These are phyloP conservation scores for Lasius platythorax DNA, from an alignment of 2,888 invertebrate species.

Conservation along the genomic window DNA sequence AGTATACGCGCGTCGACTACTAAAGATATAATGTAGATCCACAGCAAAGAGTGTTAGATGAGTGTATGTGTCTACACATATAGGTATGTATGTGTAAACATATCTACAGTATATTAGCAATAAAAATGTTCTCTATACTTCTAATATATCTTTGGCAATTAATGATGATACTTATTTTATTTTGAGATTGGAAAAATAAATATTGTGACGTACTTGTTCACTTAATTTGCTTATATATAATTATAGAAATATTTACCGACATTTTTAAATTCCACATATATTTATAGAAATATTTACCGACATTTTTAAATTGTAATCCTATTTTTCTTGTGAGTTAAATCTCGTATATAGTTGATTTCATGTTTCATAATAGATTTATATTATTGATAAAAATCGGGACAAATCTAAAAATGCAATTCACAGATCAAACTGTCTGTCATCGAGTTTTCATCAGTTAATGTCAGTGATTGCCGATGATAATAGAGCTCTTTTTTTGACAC, in stretches of 20 bases:
- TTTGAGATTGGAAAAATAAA: not conserved
- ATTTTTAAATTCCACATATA: not conserved
- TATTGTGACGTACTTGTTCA: not conserved
- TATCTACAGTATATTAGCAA: not conserved
- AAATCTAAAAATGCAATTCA: not conserved
- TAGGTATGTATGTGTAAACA: not conserved
- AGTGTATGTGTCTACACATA: not conserved
- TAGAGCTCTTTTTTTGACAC: slow-evolving; percentile 1
- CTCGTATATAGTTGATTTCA: not conserved
- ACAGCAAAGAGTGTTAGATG: not conserved
- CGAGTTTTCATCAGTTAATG: slow-evolving; percentile 14
- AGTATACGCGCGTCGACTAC: slow-evolving; percentile 9
- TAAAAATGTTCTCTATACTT: slow-evolving; percentile 1
- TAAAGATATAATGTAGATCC: slow-evolving; percentile 14
- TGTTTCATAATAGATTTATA: slow-evolving; percentile 1
- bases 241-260: not conserved
- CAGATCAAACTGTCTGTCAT: not conserved
- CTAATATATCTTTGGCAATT: not conserved
- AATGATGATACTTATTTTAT: not conserved
- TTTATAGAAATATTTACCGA: not conserved
- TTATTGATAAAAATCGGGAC: not conserved
- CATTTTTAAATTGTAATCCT: not conserved
- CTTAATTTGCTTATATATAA: not conserved
- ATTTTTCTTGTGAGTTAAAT: slow-evolving; percentile 13
- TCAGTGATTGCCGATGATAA: slow-evolving; percentile 22